These are phyloP conservation scores for Setophaga petechia DNA, from an alignment of 2,113 vertebrate species.

Conservation along the genomic window DNA sequence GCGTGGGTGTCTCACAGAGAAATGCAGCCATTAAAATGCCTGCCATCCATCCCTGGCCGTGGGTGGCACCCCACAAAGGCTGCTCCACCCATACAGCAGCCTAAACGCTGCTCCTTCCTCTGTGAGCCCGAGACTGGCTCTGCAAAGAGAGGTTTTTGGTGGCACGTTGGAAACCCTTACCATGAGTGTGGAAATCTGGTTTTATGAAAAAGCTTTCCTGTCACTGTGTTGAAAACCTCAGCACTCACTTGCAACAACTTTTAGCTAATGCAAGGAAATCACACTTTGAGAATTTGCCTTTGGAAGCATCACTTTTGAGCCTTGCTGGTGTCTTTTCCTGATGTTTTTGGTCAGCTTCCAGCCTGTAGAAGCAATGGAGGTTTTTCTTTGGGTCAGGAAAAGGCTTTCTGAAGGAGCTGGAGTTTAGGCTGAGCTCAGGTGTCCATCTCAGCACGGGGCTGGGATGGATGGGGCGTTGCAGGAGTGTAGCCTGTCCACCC, in stretches of 20 bases:
- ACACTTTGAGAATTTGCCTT: neutral
- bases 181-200: fast-evolving
- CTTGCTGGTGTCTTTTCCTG: neutral
- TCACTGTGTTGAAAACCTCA: fast-evolving
- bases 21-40: neutral
- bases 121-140: fast-evolving
- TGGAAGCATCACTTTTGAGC: neutral
- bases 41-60: neutral
- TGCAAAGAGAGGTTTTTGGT: neutral
- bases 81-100: neutral
- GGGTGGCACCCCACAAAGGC: neutral
- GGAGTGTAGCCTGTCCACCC: neutral
- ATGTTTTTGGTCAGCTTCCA: neutral
- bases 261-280: neutral
- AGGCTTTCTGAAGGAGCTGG: neutral
- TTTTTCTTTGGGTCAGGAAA: neutral
- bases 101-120: neutral
- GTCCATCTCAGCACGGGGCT: neutral
- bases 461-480: neutral
- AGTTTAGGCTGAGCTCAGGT: neutral
- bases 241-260: neutral
- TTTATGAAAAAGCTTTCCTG: neutral
- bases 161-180: fast-evolving
- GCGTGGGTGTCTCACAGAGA: slow-evolving; percentile 21
- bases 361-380: neutral